Percentiles rank a stretch among this genome's conserved stretches.
Evolutionary conservation across 2,888 invertebrate genomes (phyloP).

Genomic region (Herminia tarsipennalis): DNA sequence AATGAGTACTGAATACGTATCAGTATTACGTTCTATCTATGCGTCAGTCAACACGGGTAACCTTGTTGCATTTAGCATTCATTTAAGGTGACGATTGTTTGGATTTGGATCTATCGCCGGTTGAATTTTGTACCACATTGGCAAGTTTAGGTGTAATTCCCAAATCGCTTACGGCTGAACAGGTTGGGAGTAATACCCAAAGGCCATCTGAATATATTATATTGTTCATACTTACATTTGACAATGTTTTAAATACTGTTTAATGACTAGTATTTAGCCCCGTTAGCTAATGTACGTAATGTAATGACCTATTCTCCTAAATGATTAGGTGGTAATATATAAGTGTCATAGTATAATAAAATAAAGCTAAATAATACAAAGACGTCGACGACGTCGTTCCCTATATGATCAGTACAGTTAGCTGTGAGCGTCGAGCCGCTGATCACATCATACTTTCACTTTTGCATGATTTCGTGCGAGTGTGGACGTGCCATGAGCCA

Average conservation of each 20-base stretch:
- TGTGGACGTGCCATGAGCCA: conserved; percentile 53
- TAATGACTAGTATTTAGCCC: conserved; percentile 51
- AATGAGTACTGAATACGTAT: conserved; percentile 36
- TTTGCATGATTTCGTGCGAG: conserved; percentile 77
- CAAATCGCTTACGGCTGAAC: not conserved
- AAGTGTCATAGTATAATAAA: conserved; percentile 12
- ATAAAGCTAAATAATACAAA: conserved; percentile 10
- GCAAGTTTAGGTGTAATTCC: conserved; percentile 4
- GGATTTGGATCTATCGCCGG: not conserved
- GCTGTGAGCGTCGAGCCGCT: conserved; percentile 47
- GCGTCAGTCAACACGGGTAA: conserved; percentile 38
- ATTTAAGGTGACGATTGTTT: conserved; percentile 45
- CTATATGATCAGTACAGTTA: conserved; percentile 44
- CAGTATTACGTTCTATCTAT: conserved; percentile 41
- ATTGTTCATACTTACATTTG: conserved; percentile 21
- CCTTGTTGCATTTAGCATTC: conserved; percentile 47
- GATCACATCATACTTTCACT: conserved; percentile 82
- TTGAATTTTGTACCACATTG: not conserved
- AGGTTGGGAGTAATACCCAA: conserved; percentile 8
- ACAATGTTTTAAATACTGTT: conserved; percentile 28
- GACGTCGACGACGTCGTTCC: conserved; percentile 11
- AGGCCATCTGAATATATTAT: conserved; percentile 9
- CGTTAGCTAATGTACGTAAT: conserved; percentile 41
- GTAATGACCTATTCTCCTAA: conserved; percentile 37
- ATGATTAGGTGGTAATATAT: conserved; percentile 38